Percentiles rank a stretch among this genome's conserved stretches.
Conservation (phyloP, 2,797 vertebrate genomes). For the Malurus splendens region DNA sequence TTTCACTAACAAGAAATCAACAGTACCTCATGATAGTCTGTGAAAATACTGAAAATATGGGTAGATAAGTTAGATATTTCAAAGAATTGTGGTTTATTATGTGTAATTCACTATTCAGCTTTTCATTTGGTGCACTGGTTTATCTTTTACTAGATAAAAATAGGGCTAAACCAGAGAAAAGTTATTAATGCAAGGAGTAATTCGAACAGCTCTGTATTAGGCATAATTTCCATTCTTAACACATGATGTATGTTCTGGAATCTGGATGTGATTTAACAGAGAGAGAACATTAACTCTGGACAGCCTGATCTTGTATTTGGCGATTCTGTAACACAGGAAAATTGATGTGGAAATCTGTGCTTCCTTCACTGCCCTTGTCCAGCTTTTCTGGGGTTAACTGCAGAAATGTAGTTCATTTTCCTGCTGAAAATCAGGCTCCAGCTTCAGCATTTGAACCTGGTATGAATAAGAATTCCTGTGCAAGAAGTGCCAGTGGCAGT, state of each 20-base stretch:
- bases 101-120: not conserved
- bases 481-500: not conserved
- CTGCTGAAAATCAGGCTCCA: not conserved
- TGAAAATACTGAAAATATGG: not conserved
- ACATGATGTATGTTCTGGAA: not conserved
- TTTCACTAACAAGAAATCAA: not conserved
- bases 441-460: not conserved
- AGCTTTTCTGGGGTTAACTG: not conserved
- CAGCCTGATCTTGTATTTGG: not conserved
- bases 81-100: not conserved
- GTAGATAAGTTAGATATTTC: not conserved
- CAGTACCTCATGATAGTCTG: not conserved
- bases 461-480: not conserved
- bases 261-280: conserved; percentile 1
- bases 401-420: not conserved
- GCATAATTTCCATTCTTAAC: not conserved
- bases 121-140: not conserved
- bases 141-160: not conserved
- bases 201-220: not conserved
- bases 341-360: not conserved
- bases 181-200: not conserved
- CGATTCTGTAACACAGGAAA: not conserved
- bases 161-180: not conserved
- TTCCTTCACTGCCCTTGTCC: not conserved
- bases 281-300: not conserved